phyloP scores from a whole-genome alignment of 2,797 vertebrate species.

The Lagocephalus sceleratus region DNA sequence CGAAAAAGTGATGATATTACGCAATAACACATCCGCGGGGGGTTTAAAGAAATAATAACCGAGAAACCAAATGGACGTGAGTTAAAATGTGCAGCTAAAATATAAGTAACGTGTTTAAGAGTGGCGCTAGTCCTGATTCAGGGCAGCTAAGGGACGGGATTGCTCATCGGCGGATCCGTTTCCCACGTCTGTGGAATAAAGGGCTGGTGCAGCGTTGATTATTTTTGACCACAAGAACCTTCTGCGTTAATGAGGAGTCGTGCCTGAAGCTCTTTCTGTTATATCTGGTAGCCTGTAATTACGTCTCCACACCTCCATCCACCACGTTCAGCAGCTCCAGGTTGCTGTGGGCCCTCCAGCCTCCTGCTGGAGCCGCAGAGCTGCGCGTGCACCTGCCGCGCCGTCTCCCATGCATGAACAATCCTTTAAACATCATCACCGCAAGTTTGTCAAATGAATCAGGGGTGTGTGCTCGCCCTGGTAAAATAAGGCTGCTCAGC shows the following conservation, averaged over 20 bases:
- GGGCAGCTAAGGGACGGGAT: neutral
- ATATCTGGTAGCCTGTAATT: constrained; percentile 31
- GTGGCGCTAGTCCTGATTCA: neutral
- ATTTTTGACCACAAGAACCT: constrained; percentile 14
- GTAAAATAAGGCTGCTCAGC: no score
- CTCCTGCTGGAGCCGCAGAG: constrained; percentile 1
- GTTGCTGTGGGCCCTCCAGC: constrained; percentile 8
- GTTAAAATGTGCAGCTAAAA: neutral
- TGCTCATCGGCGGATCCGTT: neutral
- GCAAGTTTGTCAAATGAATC: no score
- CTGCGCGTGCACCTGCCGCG: constrained; percentile 8
- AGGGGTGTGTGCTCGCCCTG: no score
- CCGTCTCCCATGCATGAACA: constrained; percentile 15
- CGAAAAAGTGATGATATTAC: no score
- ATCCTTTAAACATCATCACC: no score
- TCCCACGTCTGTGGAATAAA: neutral
- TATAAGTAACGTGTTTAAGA: neutral
- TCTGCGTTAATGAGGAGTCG: no score
- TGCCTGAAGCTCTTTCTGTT: constrained; percentile 28
- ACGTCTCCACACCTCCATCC: constrained; percentile 18
- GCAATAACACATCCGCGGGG: neutral
- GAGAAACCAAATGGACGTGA: constrained; percentile 14
- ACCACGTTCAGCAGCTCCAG: constrained; percentile 7
- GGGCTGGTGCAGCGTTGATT: neutral
- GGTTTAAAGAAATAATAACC: constrained; percentile 12